Evolutionary conservation across 2,797 vertebrate species (phyloP), one percentile per base, ranked within the genome.

Genomic region (Myotis vivesi): DNA sequence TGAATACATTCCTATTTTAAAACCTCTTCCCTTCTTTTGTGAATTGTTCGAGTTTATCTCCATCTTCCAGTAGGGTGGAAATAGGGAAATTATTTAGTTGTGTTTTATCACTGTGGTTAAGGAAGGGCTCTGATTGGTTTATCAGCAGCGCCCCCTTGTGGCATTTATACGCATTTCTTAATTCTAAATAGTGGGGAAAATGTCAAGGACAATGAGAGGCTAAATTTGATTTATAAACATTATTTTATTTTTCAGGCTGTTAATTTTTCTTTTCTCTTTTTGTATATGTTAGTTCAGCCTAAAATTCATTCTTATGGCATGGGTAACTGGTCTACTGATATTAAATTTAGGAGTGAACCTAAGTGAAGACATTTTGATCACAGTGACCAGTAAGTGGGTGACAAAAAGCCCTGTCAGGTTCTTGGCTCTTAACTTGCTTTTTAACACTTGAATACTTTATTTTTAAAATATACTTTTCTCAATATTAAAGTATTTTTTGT

Each of bases 131-230:
- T 53, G 28, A 95, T 98, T 75, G 71, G 73, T 94, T 98, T 98
- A 64, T 91, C 94, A 91, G 77, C 91, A 97, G 97, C 97, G 20
- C 95, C 98, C 97, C 86, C 98, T 98, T 95, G 98, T 51, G 98
- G 97, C 69, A 3, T 20, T 53, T 92, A 6, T 38, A 9, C 38
- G 94, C 83, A 94, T 97, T 97, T 95, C 97, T 62, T 8, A 17
- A 68, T 59, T 81, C 36, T 69, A 68, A 83, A 68, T 15, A 19
- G 28, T 17, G 53, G 0, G 17, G 13, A 23, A 25, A 5, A 13
- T 20, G 30, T 44, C 16, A 9, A n/a, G 66, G 46, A n/a, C 73
- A 23, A 36, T 38, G 41, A 44, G 75, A 41, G 22, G 28, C 19
- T 59, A 8, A 36, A 51, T 59, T 64, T 66, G 57, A 71, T 20